Evolutionary conservation across 1,140 invertebrate genomes (phyloP), one percentile per base, ranked within the genome.

Genomic region (Sitophilus oryzae): DNA sequence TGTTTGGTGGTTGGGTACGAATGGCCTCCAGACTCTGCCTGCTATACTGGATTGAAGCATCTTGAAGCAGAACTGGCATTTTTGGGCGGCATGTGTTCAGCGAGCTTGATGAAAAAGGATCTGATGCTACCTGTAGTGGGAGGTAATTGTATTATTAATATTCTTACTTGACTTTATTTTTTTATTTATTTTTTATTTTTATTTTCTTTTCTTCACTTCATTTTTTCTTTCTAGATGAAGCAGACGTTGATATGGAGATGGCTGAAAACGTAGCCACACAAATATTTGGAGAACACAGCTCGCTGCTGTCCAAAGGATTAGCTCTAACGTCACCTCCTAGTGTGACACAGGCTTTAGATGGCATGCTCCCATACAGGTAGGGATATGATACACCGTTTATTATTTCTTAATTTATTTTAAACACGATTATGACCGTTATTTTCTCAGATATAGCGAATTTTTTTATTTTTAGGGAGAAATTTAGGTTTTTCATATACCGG

Each of bases 1-100:
- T 96, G 93, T 73, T 75, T 93, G 14, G 85, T 95, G 30, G 83
- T 93, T 43, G 94, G 93, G 19, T 96, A 95, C 73, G 92, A 96
- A 66, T 93, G 90, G 83, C 73, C 77, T 25, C 69, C 69, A 38
- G 60, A 71, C 3, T 66, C 67, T 48, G 62, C 58, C 20, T 66
- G 67, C 25, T 69, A 48, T 55, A 67, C 42, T 69, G 79, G 82
- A 35, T 73, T 95, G 10, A 81, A 82, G 52, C 83, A 88, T 60
- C 72, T 96, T 14, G 94, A 97, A 74, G 89, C 89, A 68, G 94
- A 97, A 73, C 74, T 97, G 25, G 79, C 90, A 1, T 93, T 92
- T 74, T 76, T 95, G 10, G 93, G 91, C 15, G 92, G 92, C 50
- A 88, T 92, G 74, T 95, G 93, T 75, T 86, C 87, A 48, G 84